These are phyloP conservation scores for Pteria penguin DNA, from an alignment of 2,888 invertebrate genomes.

Conservation along the genomic window DNA sequence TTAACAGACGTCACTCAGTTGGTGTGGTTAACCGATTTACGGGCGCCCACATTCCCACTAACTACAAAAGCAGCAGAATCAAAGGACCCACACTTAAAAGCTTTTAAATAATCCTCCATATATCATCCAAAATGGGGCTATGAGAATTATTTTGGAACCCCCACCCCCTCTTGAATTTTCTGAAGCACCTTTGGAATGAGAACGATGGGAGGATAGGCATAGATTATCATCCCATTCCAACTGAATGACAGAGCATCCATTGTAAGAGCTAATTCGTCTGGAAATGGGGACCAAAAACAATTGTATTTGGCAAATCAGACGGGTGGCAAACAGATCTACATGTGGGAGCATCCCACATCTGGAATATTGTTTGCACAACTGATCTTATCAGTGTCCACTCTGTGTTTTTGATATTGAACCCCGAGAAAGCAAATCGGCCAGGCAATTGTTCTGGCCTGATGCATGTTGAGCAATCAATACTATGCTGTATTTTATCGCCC, in stretches of 20 bases:
- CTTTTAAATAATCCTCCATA: too few relatives aligned
- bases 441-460: too few relatives aligned
- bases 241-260: not conserved
- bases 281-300: conserved; percentile 3
- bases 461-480: too few relatives aligned
- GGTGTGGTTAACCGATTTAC: too few relatives aligned
- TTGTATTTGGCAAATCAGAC: conserved; percentile 1
- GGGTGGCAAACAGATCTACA: not conserved
- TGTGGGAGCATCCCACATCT: conserved; percentile 7
- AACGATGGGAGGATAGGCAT: conserved; percentile 2
- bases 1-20: too few relatives aligned
- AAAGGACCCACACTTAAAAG: too few relatives aligned
- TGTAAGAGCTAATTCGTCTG: conserved; percentile 13
- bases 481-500: too few relatives aligned
- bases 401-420: too few relatives aligned
- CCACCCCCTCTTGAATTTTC: not conserved
- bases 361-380: conserved; percentile 8
- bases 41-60: too few relatives aligned
- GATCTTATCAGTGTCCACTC: not conserved
- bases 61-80: too few relatives aligned
- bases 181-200: not conserved
- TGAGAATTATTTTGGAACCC: not conserved
- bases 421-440: too few relatives aligned
- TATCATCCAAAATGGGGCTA: not conserved
- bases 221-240: conserved; percentile 7